phyloP scores from a whole-genome alignment of 1,140 invertebrate genomes.

The Apis florea region DNA sequence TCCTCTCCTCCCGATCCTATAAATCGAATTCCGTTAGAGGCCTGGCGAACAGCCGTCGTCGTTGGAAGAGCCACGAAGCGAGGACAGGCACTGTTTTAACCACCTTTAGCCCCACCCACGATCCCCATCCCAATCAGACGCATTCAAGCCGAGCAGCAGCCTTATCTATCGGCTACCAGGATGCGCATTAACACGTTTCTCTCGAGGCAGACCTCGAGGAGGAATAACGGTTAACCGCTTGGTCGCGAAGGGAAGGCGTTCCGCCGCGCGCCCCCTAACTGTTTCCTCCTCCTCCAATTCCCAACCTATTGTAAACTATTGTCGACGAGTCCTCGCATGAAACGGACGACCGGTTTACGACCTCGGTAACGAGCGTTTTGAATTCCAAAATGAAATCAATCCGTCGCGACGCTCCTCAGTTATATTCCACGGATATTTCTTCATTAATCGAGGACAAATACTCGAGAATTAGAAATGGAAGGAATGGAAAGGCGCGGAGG shows the following conservation, averaged over 20 bases:
- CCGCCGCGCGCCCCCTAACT: constrained; percentile 43
- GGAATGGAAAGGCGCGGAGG: no score
- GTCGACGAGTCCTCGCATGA: constrained; percentile 30
- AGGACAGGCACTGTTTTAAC: background rate
- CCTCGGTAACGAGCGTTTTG: constrained; percentile 45
- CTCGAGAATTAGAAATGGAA: no score
- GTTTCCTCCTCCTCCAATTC: constrained; percentile 38
- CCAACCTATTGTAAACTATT: constrained; percentile 48
- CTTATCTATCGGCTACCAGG: constrained; percentile 31
- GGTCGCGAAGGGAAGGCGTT: constrained; percentile 39
- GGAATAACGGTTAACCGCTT: constrained; percentile 26
- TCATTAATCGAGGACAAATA: no score
- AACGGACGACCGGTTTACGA: constrained; percentile 47
- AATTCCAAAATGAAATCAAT: constrained; percentile 43
- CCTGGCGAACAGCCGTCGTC: no score
- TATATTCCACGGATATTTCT: no score
- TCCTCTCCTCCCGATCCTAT: no score
- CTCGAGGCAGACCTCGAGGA: constrained; percentile 17
- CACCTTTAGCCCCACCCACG: background rate
- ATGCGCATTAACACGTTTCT: constrained; percentile 32
- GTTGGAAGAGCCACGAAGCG: background rate
- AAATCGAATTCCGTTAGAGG: no score
- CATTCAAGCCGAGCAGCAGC: constrained; percentile 10
- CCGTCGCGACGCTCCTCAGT: background rate
- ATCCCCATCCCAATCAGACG: constrained; percentile 25